A percentile compares a stretch with the other conserved stretches of the same genome.
Conservation (phyloP, 1,140 invertebrate genomes). For the Aphidius ervi region DNA sequence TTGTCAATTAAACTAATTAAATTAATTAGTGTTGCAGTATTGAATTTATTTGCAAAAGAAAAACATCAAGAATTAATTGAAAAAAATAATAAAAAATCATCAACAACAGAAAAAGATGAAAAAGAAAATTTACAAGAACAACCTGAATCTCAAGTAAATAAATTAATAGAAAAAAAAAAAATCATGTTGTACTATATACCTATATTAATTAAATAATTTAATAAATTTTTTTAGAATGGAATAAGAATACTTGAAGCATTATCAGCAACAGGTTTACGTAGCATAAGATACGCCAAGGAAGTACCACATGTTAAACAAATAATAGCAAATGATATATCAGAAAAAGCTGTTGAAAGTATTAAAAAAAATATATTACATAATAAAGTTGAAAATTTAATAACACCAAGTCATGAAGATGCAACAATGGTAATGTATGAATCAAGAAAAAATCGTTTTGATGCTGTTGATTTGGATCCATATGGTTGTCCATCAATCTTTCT, state of each 20-base stretch:
- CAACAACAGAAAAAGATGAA: background rate
- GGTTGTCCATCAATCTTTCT: constrained; percentile 92
- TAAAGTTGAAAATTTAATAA: constrained; percentile 69
- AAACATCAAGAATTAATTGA: constrained; percentile 22
- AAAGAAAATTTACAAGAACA: background rate
- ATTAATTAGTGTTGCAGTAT: constrained; percentile 47
- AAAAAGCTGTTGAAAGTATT: constrained; percentile 81
- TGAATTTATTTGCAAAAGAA: constrained; percentile 46
- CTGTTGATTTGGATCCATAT: constrained; percentile 96
- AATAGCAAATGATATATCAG: constrained; percentile 92
- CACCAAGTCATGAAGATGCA: constrained; percentile 74
- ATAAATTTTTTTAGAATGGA: constrained; percentile 49
- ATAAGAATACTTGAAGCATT: constrained; percentile 86
- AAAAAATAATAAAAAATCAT: constrained; percentile 25
- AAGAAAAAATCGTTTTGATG: constrained; percentile 73
- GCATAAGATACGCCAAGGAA: constrained; percentile 95
- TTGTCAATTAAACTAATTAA: constrained; percentile 12
- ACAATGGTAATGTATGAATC: constrained; percentile 83
- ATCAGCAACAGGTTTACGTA: constrained; percentile 90
- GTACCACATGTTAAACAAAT: constrained; percentile 76
- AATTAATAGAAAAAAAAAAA: background rate
- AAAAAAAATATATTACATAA: constrained; percentile 79
- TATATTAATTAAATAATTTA: background rate
- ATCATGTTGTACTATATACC: background rate
- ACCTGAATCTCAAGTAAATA: background rate